These are phyloP conservation scores for Troides aeacus DNA, from an alignment of 2,888 invertebrate genomes.

Conservation along the genomic window DNA sequence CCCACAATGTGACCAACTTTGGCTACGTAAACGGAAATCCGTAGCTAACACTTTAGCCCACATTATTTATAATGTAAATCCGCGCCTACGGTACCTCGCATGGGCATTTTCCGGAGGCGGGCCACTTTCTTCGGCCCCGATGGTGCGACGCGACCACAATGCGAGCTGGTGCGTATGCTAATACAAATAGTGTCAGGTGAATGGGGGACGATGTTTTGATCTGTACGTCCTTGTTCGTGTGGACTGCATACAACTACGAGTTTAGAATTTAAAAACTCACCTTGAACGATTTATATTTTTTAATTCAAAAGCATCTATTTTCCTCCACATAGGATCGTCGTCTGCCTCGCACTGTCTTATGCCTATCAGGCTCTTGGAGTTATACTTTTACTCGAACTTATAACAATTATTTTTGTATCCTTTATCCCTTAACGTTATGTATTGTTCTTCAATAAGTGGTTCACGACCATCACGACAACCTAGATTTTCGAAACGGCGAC, in stretches of 20 bases:
- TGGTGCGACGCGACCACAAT: slow-evolving; percentile 54
- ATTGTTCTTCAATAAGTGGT: too few species aligned
- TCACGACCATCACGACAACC: too few species aligned
- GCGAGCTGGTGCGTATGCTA: slow-evolving; percentile 51
- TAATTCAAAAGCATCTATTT: not conserved
- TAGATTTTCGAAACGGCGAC: too few species aligned
- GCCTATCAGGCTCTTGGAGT: too few species aligned
- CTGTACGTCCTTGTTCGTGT: slow-evolving; percentile 37
- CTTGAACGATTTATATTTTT: not conserved
- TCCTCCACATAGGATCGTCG: too few species aligned
- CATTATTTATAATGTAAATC: slow-evolving; percentile 67
- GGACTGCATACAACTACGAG: slow-evolving; percentile 31
- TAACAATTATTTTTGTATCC: too few species aligned
- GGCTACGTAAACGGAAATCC: not conserved
- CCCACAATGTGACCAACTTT: not conserved
- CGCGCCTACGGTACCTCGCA: slow-evolving; percentile 49
- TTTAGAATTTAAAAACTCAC: slow-evolving; percentile 12
- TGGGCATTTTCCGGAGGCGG: slow-evolving; percentile 67
- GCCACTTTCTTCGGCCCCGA: slow-evolving; percentile 69
- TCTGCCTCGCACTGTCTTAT: too few species aligned
- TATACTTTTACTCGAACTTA: too few species aligned
- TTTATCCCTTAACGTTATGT: too few species aligned
- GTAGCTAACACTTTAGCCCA: slow-evolving; percentile 44
- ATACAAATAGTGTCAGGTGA: slow-evolving; percentile 46
- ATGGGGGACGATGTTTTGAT: slow-evolving; percentile 43